Percentiles rank a stretch among this genome's conserved stretches.
Evolutionary conservation across 2,113 vertebrate genomes (phyloP).

Genomic region (Strix uralensis): DNA sequence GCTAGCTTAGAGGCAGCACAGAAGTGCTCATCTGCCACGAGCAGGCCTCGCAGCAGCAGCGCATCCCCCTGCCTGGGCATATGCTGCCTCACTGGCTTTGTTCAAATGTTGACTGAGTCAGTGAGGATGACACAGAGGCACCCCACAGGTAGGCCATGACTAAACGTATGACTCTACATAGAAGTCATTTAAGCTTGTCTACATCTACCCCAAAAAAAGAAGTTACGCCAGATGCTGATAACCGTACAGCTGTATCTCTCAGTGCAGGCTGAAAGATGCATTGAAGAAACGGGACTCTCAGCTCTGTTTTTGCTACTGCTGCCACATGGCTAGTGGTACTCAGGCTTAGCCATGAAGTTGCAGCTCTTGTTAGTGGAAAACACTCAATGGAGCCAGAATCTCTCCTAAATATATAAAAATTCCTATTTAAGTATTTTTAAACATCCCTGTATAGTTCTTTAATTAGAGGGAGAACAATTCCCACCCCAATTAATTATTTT

Average conservation of each 20-base stretch:
- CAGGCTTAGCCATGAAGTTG: not conserved
- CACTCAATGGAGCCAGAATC: not conserved
- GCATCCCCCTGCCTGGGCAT: fast-evolving
- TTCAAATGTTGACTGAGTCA: fast-evolving
- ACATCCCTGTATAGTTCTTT: not conserved
- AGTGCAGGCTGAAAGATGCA: not conserved
- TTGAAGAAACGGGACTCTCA: not conserved
- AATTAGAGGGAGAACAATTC: not conserved
- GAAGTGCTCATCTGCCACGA: fast-evolving
- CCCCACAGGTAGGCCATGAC: not conserved
- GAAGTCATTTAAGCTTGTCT: not conserved
- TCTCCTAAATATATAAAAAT: not conserved
- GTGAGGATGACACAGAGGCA: not conserved
- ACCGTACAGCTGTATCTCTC: not conserved
- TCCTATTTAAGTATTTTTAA: not conserved
- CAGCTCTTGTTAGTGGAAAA: not conserved
- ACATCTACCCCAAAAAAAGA: not conserved
- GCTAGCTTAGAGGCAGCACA: fast-evolving
- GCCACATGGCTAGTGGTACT: fast-evolving
- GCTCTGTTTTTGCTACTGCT: not conserved
- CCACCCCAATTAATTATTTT: not conserved
- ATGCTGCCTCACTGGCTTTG: fast-evolving
- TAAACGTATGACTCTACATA: fast-evolving
- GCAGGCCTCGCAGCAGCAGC: not conserved
- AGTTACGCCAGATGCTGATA: not conserved